A percentile compares a stretch with the other conserved stretches of the same genome.
Evolutionary conservation across 2,888 invertebrate species (phyloP).

Genomic region (Saturnia pavonia): DNA sequence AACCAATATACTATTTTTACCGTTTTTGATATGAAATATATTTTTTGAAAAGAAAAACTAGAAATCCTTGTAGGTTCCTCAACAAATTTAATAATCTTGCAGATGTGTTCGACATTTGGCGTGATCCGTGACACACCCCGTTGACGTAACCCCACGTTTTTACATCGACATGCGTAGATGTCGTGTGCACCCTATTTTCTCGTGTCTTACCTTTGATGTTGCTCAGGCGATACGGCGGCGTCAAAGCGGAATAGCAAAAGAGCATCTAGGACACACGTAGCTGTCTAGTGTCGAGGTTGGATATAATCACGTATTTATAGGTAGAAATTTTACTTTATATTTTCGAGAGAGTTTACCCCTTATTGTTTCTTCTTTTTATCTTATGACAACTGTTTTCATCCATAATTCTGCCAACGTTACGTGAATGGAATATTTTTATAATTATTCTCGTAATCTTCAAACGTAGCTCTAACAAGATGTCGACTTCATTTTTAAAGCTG

Average conservation of each 20-base stretch:
- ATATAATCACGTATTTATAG: not conserved
- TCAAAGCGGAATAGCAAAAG: conserved; percentile 50
- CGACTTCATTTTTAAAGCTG: too few species aligned
- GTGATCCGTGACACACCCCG: not conserved
- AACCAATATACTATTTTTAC: too few species aligned
- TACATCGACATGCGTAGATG: not conserved
- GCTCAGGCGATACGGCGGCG: conserved; percentile 39
- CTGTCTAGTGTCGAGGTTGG: conserved; percentile 9
- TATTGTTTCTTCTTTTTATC: too few species aligned
- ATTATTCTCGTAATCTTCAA: too few species aligned
- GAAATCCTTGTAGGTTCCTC: not conserved
- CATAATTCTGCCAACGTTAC: too few species aligned
- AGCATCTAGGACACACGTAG: conserved; percentile 31
- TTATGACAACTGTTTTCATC: too few species aligned
- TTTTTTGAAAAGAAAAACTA: too few species aligned
- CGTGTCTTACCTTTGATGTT: conserved; percentile 25
- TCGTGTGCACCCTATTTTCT: conserved; percentile 37
- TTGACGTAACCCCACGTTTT: conserved; percentile 10
- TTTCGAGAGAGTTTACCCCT: not conserved
- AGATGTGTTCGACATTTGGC: conserved; percentile 8
- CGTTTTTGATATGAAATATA: too few species aligned
- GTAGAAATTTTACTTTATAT: not conserved
- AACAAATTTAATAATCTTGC: not conserved
- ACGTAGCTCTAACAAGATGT: too few species aligned
- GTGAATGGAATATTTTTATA: too few species aligned